Percentiles rank a stretch among this genome's conserved stretches.
Evolutionary conservation across 2,888 invertebrate species (phyloP).

Genomic region (Hyles lineata): DNA sequence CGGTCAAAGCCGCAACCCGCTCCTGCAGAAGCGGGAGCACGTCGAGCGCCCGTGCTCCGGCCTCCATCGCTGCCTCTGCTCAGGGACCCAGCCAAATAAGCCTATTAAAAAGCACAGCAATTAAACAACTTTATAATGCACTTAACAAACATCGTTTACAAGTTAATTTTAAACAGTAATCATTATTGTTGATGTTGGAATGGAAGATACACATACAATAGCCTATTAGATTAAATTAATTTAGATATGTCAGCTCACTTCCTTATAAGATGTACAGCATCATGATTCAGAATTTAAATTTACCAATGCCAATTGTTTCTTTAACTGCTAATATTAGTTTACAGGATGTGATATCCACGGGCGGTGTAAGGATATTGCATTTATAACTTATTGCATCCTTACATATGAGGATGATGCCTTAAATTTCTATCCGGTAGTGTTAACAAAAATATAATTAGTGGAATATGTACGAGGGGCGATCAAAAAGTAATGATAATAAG

Average conservation of each 20-base stretch:
- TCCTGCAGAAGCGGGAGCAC: conserved; percentile 97
- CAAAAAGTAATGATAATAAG: too few species aligned
- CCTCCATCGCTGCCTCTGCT: conserved; percentile 88
- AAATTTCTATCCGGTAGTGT: conserved; percentile 4
- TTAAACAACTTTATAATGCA: not conserved
- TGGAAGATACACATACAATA: not conserved
- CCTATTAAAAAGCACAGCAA: conserved; percentile 47
- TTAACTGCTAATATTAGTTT: not conserved
- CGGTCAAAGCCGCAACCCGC: conserved; percentile 96
- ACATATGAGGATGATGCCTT: conserved; percentile 12
- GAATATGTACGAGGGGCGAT: too few species aligned
- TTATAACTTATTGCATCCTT: conserved; percentile 6
- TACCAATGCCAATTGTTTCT: not conserved
- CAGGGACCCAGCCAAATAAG: conserved; percentile 54
- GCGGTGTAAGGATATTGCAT: not conserved
- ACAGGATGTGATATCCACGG: not conserved
- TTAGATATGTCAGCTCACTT: not conserved
- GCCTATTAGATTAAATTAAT: not conserved
- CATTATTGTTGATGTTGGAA: not conserved
- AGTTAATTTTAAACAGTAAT: too few species aligned
- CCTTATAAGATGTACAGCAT: not conserved
- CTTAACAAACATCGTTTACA: too few species aligned
- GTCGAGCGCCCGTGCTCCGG: conserved; percentile 95
- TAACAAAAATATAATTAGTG: conserved; percentile 10
- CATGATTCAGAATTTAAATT: not conserved